phyloP scores from a whole-genome alignment of 2,113 vertebrate species.

The Phycodurus eques region DNA sequence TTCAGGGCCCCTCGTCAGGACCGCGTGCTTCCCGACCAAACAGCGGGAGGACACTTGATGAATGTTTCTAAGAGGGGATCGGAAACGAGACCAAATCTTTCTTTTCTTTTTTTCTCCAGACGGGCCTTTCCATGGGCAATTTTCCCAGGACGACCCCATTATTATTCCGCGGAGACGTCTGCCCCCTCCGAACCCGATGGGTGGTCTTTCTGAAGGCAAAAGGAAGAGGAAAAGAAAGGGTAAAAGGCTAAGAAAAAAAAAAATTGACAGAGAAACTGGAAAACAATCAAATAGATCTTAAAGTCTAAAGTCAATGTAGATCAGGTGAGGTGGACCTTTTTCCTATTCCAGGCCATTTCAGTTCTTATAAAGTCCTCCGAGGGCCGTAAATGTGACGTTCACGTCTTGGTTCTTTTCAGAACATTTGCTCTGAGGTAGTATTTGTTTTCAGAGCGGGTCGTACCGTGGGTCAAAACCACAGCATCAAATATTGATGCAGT shows the following conservation, averaged over 20 bases:
- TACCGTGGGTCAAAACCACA: too few relatives aligned
- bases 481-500: too few relatives aligned
- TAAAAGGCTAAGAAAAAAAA: slow-evolving; percentile 34
- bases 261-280: slow-evolving; percentile 47
- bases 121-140: slow-evolving; percentile 70
- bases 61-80: slow-evolving; percentile 68
- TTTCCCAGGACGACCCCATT: slow-evolving; percentile 77
- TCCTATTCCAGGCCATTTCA: not conserved
- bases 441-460: not conserved
- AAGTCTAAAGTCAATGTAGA: slow-evolving; percentile 34
- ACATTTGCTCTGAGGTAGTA: not conserved
- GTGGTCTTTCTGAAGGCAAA: slow-evolving; percentile 72
- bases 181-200: slow-evolving; percentile 73
- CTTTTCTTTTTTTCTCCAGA: slow-evolving; percentile 60
- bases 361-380: not conserved
- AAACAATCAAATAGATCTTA: slow-evolving; percentile 59
- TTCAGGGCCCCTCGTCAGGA: slow-evolving; percentile 11
- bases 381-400: not conserved
- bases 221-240: slow-evolving; percentile 64
- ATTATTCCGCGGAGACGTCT: slow-evolving; percentile 75
- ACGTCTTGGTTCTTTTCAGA: not conserved
- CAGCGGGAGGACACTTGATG: slow-evolving; percentile 64
- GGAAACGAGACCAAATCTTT: slow-evolving; percentile 75
- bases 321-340: not conserved
- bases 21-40: slow-evolving; percentile 39